These are phyloP conservation scores for Electrona antarctica DNA, from an alignment of 2,113 vertebrate species.

Conservation along the genomic window DNA sequence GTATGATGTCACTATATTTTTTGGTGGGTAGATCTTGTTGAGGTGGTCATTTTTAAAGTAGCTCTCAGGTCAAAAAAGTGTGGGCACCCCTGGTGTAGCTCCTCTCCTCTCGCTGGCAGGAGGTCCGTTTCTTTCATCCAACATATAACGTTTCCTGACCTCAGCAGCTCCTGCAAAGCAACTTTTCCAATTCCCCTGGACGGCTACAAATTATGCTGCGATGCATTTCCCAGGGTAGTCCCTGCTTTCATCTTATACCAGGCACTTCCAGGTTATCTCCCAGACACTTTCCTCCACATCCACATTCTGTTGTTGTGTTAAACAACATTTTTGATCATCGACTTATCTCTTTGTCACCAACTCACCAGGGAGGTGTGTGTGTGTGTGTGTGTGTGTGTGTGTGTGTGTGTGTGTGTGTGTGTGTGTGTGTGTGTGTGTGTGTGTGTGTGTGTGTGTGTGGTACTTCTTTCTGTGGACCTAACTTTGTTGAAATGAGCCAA, in stretches of 20 bases:
- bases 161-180: constrained; percentile 21
- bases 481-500: too few species aligned
- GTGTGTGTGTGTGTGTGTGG: too few species aligned
- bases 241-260: constrained; percentile 19
- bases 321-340: background rate
- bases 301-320: background rate
- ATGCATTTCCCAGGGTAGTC: constrained; percentile 9
- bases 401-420: too few species aligned
- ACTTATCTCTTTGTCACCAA: background rate
- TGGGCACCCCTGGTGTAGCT: too few species aligned
- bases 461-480: too few species aligned
- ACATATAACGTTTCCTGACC: constrained; percentile 19
- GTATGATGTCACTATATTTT: too few species aligned
- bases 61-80: too few species aligned
- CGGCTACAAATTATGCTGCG: constrained; percentile 19
- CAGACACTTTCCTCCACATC: background rate
- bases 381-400: too few species aligned
- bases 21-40: too few species aligned
- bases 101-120: constrained; percentile 32
- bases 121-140: constrained; percentile 6
- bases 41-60: too few species aligned
- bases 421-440: too few species aligned
- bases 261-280: constrained; percentile 10
- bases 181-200: constrained; percentile 31
- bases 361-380: too few species aligned